phyloP scores from a whole-genome alignment of 2,888 invertebrate genomes.

The Hyalella azteca region DNA sequence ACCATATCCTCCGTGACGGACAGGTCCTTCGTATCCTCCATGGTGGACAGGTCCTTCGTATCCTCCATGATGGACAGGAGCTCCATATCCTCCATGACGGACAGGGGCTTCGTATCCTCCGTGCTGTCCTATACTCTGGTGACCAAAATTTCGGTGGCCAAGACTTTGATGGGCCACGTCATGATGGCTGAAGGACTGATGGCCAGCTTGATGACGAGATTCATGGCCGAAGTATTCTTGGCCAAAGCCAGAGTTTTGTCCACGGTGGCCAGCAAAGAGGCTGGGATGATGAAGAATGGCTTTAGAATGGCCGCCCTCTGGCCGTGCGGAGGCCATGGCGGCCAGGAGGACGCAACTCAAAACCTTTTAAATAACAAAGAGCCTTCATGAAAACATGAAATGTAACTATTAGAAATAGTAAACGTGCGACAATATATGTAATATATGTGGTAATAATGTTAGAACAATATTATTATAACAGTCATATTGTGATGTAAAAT shows the following conservation, averaged over 20 bases:
- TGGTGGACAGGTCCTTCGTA: too few relatives aligned
- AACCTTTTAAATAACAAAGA: neutral
- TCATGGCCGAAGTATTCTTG: neutral
- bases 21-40: neutral
- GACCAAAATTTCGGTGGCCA: neutral
- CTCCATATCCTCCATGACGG: neutral
- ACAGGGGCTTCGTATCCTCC: neutral
- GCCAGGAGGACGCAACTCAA: constrained; percentile 1
- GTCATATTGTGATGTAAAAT: neutral
- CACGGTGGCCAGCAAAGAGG: neutral
- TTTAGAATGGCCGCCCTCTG: neutral
- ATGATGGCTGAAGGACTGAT: neutral
- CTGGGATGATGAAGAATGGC: neutral
- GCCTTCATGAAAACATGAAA: neutral
- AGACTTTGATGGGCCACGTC: neutral
- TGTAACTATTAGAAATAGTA: neutral
- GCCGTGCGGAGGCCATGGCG: constrained; percentile 6
- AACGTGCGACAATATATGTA: neutral
- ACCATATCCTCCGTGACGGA: neutral
- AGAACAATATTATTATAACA: neutral
- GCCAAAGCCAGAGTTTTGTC: neutral
- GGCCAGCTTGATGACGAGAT: neutral
- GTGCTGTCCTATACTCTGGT: neutral
- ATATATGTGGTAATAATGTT: neutral
- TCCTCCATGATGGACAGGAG: too few relatives aligned